Conservation (phyloP, 2,797 vertebrate species). For the Notoglanidium macrostoma region DNA sequence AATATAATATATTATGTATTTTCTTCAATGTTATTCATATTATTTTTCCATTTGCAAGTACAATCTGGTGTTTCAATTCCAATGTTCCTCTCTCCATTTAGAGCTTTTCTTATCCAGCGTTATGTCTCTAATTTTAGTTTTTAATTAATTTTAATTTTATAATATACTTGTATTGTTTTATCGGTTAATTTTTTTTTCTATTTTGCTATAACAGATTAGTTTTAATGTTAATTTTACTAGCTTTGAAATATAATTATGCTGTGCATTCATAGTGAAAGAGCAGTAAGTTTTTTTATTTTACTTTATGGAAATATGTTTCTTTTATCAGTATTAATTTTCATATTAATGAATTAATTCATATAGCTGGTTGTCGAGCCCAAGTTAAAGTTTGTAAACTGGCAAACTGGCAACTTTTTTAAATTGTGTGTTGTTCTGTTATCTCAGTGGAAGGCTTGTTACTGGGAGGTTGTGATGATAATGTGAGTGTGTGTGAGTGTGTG, state of each 20-base stretch:
- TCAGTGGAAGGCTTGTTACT: not conserved
- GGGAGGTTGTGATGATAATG: not conserved
- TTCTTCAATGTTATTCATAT: too few relatives aligned
- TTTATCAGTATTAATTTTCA: not conserved
- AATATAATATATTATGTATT: too few relatives aligned
- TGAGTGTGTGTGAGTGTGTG: not conserved
- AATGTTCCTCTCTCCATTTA: too few relatives aligned
- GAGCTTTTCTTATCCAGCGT: too few relatives aligned
- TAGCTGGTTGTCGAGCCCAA: not conserved
- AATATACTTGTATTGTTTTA: not conserved
- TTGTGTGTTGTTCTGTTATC: not conserved
- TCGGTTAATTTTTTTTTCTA: not conserved
- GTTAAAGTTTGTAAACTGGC: not conserved
- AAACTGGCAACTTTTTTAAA: not conserved
- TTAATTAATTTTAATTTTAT: not conserved
- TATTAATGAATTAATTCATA: too few relatives aligned
- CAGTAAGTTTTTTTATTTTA: not conserved
- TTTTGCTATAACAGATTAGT: not conserved
- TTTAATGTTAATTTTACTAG: not conserved
- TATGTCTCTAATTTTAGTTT: not conserved
- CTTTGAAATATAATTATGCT: not conserved
- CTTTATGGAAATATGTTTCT: not conserved
- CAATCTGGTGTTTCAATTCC: not conserved
- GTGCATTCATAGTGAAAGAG: not conserved
- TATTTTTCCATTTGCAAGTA: too few relatives aligned